Evolutionary conservation across 2,797 vertebrate genomes (phyloP).

Genomic region (Knipowitschia caucasica): DNA sequence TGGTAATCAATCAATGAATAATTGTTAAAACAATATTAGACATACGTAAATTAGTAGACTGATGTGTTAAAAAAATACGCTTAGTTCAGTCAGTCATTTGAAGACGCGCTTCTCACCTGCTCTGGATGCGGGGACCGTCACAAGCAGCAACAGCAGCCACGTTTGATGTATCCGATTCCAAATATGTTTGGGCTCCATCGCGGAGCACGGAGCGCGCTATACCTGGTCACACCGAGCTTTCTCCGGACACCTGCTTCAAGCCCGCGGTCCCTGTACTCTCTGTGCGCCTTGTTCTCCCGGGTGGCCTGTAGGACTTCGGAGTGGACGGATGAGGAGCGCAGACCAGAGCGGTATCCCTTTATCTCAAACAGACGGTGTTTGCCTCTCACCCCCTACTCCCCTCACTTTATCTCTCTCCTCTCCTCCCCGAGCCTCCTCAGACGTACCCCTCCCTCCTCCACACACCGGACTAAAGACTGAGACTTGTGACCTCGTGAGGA

Average conservation of each 20-base stretch:
- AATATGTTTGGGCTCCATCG: slow-evolving; percentile 39
- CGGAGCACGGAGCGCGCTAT: neutral
- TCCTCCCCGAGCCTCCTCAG: slow-evolving; percentile 5
- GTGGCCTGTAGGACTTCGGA: neutral
- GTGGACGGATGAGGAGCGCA: slow-evolving; percentile 32
- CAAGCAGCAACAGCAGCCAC: slow-evolving; percentile 44
- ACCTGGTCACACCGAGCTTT: slow-evolving; percentile 4
- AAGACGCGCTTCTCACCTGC: slow-evolving; percentile 47
- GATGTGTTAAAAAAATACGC: neutral
- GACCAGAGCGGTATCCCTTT: slow-evolving; percentile 7
- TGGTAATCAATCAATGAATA: neutral
- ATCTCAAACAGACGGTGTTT: slow-evolving; percentile 23
- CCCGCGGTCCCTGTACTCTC: neutral
- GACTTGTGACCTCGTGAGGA: slow-evolving; percentile 8
- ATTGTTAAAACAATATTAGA: neutral
- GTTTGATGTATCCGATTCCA: slow-evolving; percentile 33
- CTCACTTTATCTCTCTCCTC: slow-evolving; percentile 53
- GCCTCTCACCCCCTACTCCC: slow-evolving; percentile 39
- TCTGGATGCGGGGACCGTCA: slow-evolving; percentile 25
- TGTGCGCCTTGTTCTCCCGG: no score
- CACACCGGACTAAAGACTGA: slow-evolving; percentile 13
- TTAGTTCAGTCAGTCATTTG: neutral
- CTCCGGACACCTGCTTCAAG: slow-evolving; percentile 41
- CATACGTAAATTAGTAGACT: neutral
- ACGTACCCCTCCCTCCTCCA: slow-evolving; percentile 8